Conservation (phyloP, 2,797 vertebrate genomes). For the Syngnathus acus region DNA sequence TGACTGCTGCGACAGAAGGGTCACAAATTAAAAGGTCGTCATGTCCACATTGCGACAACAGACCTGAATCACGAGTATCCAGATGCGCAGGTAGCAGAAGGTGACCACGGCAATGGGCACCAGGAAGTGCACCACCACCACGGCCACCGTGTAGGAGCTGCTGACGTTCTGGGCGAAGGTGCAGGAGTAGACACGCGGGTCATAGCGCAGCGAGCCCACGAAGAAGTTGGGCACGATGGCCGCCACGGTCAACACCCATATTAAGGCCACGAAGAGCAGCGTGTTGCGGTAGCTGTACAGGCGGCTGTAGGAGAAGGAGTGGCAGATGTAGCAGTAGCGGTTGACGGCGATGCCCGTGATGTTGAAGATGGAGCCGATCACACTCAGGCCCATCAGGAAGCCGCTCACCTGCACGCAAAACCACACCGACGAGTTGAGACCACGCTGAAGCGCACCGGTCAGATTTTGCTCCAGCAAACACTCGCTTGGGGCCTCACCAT, state of each 20-base stretch:
- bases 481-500: slow-evolving; percentile 46
- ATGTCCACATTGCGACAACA: slow-evolving; percentile 16
- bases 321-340: slow-evolving; percentile 82
- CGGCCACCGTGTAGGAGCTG: slow-evolving; percentile 72
- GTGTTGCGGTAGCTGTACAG: slow-evolving; percentile 78
- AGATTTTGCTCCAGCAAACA: too few relatives aligned
- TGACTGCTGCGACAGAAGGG: slow-evolving; percentile 5
- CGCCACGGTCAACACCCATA: slow-evolving; percentile 73
- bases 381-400: slow-evolving; percentile 79
- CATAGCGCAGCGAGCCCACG: slow-evolving; percentile 75
- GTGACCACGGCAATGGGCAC: slow-evolving; percentile 77
- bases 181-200: slow-evolving; percentile 76
- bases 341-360: slow-evolving; percentile 79
- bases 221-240: slow-evolving; percentile 78
- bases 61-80: slow-evolving; percentile 75
- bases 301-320: slow-evolving; percentile 72
- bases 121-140: slow-evolving; percentile 78
- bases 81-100: slow-evolving; percentile 80
- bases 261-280: slow-evolving; percentile 71
- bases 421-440: not conserved
- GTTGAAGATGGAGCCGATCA: slow-evolving; percentile 82
- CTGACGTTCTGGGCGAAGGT: slow-evolving; percentile 79
- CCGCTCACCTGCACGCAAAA: slow-evolving; percentile 65
- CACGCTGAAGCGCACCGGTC: not conserved
- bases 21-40: slow-evolving; percentile 15